A percentile compares a stretch with the other conserved stretches of the same genome.
Evolutionary conservation across 2,797 vertebrate species (phyloP).

Genomic region (Pampus argenteus): DNA sequence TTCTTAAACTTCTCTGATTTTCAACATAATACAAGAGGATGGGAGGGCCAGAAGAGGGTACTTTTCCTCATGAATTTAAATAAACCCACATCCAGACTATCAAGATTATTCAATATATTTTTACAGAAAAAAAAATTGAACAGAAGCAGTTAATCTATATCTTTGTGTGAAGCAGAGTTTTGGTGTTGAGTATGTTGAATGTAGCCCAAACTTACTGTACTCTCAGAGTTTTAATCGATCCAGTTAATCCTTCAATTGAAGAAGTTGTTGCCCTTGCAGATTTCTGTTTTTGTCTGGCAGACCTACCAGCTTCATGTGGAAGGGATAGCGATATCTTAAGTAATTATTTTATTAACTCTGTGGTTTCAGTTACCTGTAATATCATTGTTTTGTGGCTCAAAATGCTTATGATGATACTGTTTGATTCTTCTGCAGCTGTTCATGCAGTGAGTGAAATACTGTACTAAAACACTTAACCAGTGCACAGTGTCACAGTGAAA

Average conservation of each 20-base stretch:
- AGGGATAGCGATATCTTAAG: background rate
- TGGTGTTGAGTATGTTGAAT: too few species aligned
- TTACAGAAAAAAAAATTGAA: background rate
- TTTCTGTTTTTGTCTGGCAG: background rate
- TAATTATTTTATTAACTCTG: background rate
- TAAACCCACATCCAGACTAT: background rate
- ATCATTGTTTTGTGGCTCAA: constrained; percentile 5
- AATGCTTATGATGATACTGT: background rate
- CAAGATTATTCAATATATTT: background rate
- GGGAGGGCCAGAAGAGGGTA: background rate
- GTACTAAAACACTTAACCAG: constrained; percentile 6
- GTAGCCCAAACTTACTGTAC: background rate
- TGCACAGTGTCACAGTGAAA: constrained; percentile 16
- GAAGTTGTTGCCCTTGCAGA: background rate
- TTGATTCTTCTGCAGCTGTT: background rate
- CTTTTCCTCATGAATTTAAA: background rate
- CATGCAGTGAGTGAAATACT: constrained; percentile 13
- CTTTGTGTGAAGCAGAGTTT: constrained; percentile 13
- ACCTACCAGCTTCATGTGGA: background rate
- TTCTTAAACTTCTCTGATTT: background rate
- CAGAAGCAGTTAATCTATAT: background rate
- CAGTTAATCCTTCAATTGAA: background rate
- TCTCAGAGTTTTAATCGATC: background rate
- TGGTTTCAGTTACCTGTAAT: background rate
- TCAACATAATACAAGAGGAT: background rate